Base-by-base conservation (phyloP, 2,888 invertebrate genomes). In the Prosapia bicincta region DNA sequence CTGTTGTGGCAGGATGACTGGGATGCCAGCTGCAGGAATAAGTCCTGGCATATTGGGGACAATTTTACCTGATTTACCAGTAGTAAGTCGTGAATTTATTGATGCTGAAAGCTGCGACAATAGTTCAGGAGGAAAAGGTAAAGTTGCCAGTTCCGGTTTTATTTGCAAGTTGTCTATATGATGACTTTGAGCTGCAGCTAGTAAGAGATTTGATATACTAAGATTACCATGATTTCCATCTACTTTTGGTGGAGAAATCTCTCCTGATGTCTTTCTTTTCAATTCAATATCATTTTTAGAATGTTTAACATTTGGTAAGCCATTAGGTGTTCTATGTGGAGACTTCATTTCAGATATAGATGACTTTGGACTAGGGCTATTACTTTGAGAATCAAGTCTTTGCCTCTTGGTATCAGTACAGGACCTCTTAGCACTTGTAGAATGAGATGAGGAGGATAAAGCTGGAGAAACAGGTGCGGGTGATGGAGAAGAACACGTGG, bases 351-450 rank as follows among this genome's bases (percentile, higher is more conserved):
- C 77, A 69, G 79, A 78, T 3, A 79, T 78, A 65, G 79, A 78
- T 69, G 78, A 80, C 72, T 79, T 79, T 3, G 80, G 80, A 77
- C 85, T 87, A 0, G 90, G 90, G 74, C 90, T 89, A 71, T 88
- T 89, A 69, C 88, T 90, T 80, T 89, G 86, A 7, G 90, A 90
- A 73, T 88, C 88, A 28, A 70, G 74, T 68, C 78, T 73, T 9
- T 69, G 79, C 25, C 76, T 73, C 69, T 78, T 79, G n/a, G n/a
- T n/a, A 13, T 87, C 87, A 66, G 73, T 66, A 30, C 67, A 66
- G 65, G 66, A 71, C 54, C 74, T 74, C 26, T 74, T 76, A 15
- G 30, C 32, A 30, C 67, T 67, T n/a, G 76, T 67, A 10, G 76
- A 70, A 38, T 71, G 66, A 13, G 76, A 72, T 15, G 77, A 78